Evolutionary conservation across 2,113 vertebrate genomes (phyloP), one percentile per base, ranked within the genome.

Genomic region (Sinocyclocheilus rhinocerous): DNA sequence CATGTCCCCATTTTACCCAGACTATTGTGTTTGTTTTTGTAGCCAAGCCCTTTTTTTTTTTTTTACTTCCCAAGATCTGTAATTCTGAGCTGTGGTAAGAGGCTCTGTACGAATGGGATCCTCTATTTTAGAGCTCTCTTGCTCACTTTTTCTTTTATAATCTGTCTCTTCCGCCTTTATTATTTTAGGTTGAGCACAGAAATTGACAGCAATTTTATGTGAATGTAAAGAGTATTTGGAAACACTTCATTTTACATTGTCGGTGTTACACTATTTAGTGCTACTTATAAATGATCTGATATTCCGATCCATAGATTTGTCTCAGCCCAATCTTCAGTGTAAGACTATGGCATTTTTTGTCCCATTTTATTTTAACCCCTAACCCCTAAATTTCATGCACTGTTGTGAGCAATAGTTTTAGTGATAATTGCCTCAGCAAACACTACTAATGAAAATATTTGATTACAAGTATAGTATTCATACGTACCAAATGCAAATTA

Each of bases 51-150:
- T 20, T 78, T 82, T 84, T 84, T 82, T 84, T 84, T 3, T 50
- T 85, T 70, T 85, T 33, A 78, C 73, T 76, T n/a, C 33, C 24
- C 75, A 50, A 79, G 79, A 86, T 86, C 82, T 83, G n/a, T 82
- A 81, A 70, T 76, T 76, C 78, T 36, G 83, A 76, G 57, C 69
- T 26, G 29, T 16, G 45, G 5, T 80, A 55, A 81, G 42, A 73
- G 57, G 36, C n/a, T 48, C 50, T 12, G 55, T 22, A 63, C 48
- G 65, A 42, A 50, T 18, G 57, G 76, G 82, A 65, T 50, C 63
- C 63, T 69, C 33, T 4, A 33, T 69, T 69, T 70, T n/a, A 29
- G 16, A 42, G 65, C 48, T 83, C 84, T 81, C 72, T 61, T 52
- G 26, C 39, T 70, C 61, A 39, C 29, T 24, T 67, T 77, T 65